Base-by-base conservation (phyloP, 2,797 vertebrate genomes). In the Oophaga sylvatica region DNA sequence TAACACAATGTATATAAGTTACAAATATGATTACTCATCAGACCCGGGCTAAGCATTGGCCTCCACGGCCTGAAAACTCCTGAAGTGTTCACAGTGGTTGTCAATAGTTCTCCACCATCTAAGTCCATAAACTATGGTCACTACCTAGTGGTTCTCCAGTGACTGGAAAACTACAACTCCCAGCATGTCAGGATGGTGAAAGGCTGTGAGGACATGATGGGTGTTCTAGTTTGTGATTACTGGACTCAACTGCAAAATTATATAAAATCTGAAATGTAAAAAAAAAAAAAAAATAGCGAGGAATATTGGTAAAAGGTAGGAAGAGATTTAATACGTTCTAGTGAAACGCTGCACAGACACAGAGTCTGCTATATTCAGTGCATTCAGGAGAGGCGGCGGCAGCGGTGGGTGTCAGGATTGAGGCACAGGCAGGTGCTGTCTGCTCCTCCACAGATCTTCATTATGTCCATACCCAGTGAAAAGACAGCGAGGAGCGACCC, bases 311-410 rank as follows among this genome's bases (percentile, higher is more conserved):
- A 76, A 53, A 87, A 83, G 84, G 75, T 89, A 89, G 79, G 87
- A 89, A 83, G 80, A 26, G 48, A 81, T 86, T 89, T 86, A 86
- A 63, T 89, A 45, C 70, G 7, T 60, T 89, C 60, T 35, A 81
- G 65, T 82, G 81, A 11, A 53, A 75, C 85, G 57, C 26, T 85
- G 60, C n/a, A 65, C 60, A 81, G 35, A 45, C 41, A 35, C 62
- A 48, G 48, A 88, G 57, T 78, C 70, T 70, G 22, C 48, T 35
- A 26, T n/a, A 65, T 20, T 86, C 88, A 86, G 84, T 86, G 88
- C 88, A 79, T 22, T 68, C 7, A n/a, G 56, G 17, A 81, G 81
- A 77, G 79, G 87, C 83, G 79, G 87, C 83, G 67, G 70, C 70
- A 59, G 70, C 48, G 48, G 73, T 68, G 53, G 53, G 10, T 35